Percentiles rank a stretch among this genome's conserved stretches.
phyloP scores from a whole-genome alignment of 2,113 vertebrate genomes.

The Anoplopoma fimbria region DNA sequence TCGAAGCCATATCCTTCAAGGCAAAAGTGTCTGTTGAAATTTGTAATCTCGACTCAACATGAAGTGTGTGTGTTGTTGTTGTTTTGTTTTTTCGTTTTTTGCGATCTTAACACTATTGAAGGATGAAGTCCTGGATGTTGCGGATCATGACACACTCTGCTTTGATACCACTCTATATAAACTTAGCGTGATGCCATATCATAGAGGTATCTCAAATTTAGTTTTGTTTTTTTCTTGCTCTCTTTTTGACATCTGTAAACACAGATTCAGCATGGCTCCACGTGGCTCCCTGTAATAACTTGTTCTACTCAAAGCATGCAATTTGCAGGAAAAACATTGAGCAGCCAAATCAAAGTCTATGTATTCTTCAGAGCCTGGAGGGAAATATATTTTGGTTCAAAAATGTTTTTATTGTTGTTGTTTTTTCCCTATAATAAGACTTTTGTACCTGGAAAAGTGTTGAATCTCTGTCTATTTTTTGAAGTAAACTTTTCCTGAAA shows the following conservation, averaged over 20 bases:
- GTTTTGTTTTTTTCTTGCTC: not conserved
- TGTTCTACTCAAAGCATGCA: conserved; percentile 25
- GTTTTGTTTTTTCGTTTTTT: not conserved
- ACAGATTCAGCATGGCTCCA: not conserved
- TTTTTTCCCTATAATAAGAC: not conserved
- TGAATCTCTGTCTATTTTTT: conserved; percentile 21
- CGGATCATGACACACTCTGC: not conserved
- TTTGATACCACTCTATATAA: not conserved
- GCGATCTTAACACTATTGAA: not conserved
- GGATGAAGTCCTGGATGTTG: conserved; percentile 23
- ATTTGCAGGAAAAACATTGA: not conserved
- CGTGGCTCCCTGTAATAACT: not conserved
- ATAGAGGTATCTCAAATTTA: not conserved
- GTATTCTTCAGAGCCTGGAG: conserved; percentile 11
- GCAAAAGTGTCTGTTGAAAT: conserved; percentile 8
- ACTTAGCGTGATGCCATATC: not conserved
- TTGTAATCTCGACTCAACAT: conserved; percentile 6
- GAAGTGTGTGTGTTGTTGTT: not conserved
- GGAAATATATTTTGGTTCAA: conserved; percentile 7
- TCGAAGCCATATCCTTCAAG: conserved; percentile 55
- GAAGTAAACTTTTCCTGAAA: conserved; percentile 16
- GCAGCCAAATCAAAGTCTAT: conserved; percentile 1
- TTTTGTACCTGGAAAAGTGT: conserved; percentile 33
- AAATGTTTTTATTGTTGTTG: conserved; percentile 6
- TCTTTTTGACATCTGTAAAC: not conserved